phyloP scores from a whole-genome alignment of 2,797 vertebrate species.

The Enoplosus armatus region DNA sequence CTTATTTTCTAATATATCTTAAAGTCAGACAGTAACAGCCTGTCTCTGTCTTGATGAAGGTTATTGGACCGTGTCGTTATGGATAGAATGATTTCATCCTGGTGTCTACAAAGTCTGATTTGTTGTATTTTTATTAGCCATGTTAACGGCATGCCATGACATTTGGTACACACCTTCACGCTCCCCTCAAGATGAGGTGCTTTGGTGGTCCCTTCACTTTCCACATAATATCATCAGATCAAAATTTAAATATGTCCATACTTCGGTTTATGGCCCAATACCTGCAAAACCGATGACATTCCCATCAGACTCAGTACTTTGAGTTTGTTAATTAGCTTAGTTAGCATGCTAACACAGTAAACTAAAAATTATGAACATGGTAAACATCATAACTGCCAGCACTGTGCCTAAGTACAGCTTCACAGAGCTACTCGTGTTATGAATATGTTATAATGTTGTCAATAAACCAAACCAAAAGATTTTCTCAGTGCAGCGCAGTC shows the following conservation, averaged over 20 bases:
- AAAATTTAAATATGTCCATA: no score
- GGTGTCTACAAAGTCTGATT: not conserved
- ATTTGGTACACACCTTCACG: not conserved
- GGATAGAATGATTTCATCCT: no score
- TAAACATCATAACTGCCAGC: no score
- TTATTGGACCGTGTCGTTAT: not conserved
- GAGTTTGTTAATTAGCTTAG: no score
- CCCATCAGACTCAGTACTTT: no score
- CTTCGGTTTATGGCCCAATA: no score
- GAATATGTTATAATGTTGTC: not conserved
- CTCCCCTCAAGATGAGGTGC: not conserved
- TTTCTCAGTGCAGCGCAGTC: slow-evolving; percentile 11
- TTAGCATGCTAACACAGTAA: no score
- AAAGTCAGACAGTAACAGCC: not conserved
- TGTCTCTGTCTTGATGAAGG: not conserved
- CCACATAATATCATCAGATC: no score
- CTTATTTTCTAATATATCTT: not conserved
- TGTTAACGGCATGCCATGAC: not conserved
- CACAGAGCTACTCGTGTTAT: slow-evolving; percentile 2
- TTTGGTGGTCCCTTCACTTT: not conserved
- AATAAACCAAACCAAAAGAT: not conserved
- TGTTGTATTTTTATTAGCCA: slow-evolving; percentile 6
- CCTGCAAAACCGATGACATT: no score
- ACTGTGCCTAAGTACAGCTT: not conserved
- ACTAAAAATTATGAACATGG: no score